Conservation (phyloP, 2,888 invertebrate species). For the Exocentrus adspersus region DNA sequence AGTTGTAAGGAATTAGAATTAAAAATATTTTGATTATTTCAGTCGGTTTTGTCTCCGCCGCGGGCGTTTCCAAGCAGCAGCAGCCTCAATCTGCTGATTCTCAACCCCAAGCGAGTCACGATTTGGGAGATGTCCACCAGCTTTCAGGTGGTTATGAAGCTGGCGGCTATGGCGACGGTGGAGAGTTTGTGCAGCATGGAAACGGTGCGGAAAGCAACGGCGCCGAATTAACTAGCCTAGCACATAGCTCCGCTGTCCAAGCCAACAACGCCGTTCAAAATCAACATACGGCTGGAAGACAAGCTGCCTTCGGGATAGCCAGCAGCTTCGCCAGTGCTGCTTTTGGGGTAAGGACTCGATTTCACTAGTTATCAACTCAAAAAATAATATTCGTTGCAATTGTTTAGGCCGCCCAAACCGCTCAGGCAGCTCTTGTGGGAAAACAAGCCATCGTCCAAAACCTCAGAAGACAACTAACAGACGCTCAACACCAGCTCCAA, state of each 20-base stretch:
- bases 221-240: conserved; percentile 73
- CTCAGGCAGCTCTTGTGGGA: conserved; percentile 71
- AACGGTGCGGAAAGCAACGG: conserved; percentile 57
- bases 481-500: conserved; percentile 72
- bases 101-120: not conserved
- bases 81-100: not conserved
- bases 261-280: conserved; percentile 75
- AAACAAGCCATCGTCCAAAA: conserved; percentile 64
- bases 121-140: not conserved
- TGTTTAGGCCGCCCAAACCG: conserved; percentile 56
- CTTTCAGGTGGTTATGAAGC: conserved; percentile 1
- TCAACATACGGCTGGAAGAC: conserved; percentile 77
- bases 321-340: conserved; percentile 78
- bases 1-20: too few species aligned
- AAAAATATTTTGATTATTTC: too few species aligned
- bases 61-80: not conserved
- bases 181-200: not conserved
- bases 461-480: conserved; percentile 74
- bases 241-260: conserved; percentile 76
- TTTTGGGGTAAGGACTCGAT: conserved; percentile 60
- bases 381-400: too few species aligned
- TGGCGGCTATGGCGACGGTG: not conserved
- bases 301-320: conserved; percentile 79
- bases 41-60: not conserved
- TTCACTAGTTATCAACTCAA: too few species aligned